Evolutionary conservation across 2,888 invertebrate species (phyloP).

Genomic region (Danaus chrysippus): DNA sequence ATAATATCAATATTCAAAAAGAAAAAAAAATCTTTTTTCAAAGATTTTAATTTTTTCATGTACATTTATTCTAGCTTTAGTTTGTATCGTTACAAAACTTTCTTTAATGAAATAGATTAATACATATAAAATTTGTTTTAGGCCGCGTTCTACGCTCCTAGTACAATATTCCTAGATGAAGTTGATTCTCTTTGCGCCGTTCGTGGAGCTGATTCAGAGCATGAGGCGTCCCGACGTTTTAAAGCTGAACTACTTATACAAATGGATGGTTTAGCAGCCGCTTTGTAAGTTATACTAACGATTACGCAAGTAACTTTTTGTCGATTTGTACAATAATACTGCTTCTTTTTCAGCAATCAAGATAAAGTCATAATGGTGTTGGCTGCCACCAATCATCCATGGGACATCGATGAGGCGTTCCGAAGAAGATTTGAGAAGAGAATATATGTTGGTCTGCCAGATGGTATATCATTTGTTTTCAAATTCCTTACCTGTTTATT

Average conservation of each 20-base stretch:
- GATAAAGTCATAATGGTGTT: conserved; percentile 81
- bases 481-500: not conserved
- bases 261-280: conserved; percentile 90
- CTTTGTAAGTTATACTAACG: conserved; percentile 60
- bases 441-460: conserved; percentile 92
- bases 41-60: conserved; percentile 27
- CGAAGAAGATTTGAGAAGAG: conserved; percentile 91
- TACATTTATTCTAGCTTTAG: too few relatives aligned
- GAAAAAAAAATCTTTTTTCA: not conserved
- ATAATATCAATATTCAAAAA: not conserved
- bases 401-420: conserved; percentile 94
- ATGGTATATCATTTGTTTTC: conserved; percentile 61
- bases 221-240: conserved; percentile 91
- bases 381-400: conserved; percentile 94
- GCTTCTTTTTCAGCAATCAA: too few relatives aligned
- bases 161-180: conserved; percentile 94
- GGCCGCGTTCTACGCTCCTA: conserved; percentile 92
- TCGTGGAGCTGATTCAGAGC: conserved; percentile 90
- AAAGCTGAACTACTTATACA: conserved; percentile 94
- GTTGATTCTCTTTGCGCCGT: conserved; percentile 92
- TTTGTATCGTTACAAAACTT: too few relatives aligned
- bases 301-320: not conserved
- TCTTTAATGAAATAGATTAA: not conserved
- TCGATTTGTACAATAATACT: too few relatives aligned
- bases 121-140: conserved; percentile 42